Conservation (phyloP, 2,888 invertebrate species). For the Thumatha senex region DNA sequence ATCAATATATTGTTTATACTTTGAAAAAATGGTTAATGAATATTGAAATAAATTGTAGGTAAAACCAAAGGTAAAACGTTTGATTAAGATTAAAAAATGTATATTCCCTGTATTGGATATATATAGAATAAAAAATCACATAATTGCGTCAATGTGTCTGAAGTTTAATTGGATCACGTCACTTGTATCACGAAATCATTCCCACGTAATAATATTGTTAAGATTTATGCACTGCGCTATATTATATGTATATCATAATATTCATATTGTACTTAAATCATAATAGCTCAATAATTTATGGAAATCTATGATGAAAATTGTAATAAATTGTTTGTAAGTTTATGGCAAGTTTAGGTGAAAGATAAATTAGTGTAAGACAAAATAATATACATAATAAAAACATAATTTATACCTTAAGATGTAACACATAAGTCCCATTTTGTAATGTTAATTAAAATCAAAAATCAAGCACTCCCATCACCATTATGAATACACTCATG, state of each 20-base stretch:
- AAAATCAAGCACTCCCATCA: slow-evolving; percentile 80
- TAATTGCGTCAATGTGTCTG: slow-evolving; percentile 21
- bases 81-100: too few relatives aligned
- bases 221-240: slow-evolving; percentile 71
- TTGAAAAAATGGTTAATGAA: neutral
- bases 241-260: slow-evolving; percentile 46
- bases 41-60: too few relatives aligned
- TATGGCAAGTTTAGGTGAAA: slow-evolving; percentile 49
- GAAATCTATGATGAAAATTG: slow-evolving; percentile 58
- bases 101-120: too few relatives aligned
- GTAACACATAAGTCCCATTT: slow-evolving; percentile 73
- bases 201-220: slow-evolving; percentile 56
- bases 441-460: slow-evolving; percentile 78
- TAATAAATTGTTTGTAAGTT: slow-evolving; percentile 67
- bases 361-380: slow-evolving; percentile 46
- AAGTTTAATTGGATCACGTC: slow-evolving; percentile 30
- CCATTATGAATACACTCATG: slow-evolving; percentile 81
- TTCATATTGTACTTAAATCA: slow-evolving; percentile 52
- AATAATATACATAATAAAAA: slow-evolving; percentile 60
- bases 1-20: slow-evolving; percentile 11
- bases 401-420: slow-evolving; percentile 54
- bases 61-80: too few relatives aligned
- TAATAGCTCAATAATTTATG: slow-evolving; percentile 78
- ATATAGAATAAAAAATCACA: too few relatives aligned
- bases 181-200: slow-evolving; percentile 53